phyloP scores from a whole-genome alignment of 1,140 invertebrate genomes.

The Cyrtorhinus lividipennis region DNA sequence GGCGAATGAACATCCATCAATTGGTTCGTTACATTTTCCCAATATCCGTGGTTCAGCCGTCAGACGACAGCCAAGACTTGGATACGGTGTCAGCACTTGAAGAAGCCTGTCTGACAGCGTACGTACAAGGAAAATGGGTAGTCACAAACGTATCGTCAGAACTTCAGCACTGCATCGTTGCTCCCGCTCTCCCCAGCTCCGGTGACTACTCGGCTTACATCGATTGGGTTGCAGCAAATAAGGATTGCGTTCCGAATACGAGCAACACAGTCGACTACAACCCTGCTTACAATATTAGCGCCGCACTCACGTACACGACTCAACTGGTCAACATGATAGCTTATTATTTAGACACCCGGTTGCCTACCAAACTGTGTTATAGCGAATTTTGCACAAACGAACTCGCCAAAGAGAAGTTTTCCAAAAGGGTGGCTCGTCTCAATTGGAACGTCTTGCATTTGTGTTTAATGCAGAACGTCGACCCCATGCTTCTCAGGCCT shows the following conservation, averaged over 20 bases:
- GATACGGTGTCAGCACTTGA: conserved; percentile 52
- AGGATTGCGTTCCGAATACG: conserved; percentile 41
- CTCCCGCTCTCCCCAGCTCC: conserved; percentile 54
- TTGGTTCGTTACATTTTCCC: conserved; percentile 64
- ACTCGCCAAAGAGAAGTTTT: conserved; percentile 54
- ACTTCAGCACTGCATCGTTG: conserved; percentile 54
- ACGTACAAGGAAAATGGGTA: conserved; percentile 58
- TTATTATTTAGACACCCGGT: conserved; percentile 55
- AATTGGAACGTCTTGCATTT: conserved; percentile 70
- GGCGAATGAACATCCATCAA: conserved; percentile 46
- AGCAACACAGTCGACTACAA: conserved; percentile 41
- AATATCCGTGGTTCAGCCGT: conserved; percentile 41
- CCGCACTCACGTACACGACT: conserved; percentile 62
- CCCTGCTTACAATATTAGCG: conserved; percentile 55
- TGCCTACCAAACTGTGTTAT: conserved; percentile 60
- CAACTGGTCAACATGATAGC: conserved; percentile 67
- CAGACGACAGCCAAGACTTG: conserved; percentile 34
- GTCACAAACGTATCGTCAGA: conserved; percentile 47
- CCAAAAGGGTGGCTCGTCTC: conserved; percentile 53
- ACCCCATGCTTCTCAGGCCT: conserved; percentile 44
- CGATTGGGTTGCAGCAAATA: conserved; percentile 52
- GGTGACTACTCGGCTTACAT: conserved; percentile 64
- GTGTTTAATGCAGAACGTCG: conserved; percentile 62
- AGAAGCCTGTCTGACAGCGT: conserved; percentile 58
- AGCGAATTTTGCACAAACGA: conserved; percentile 60